Evolutionary conservation across 1,140 invertebrate genomes (phyloP).

Genomic region (Belonocnema kinseyi): DNA sequence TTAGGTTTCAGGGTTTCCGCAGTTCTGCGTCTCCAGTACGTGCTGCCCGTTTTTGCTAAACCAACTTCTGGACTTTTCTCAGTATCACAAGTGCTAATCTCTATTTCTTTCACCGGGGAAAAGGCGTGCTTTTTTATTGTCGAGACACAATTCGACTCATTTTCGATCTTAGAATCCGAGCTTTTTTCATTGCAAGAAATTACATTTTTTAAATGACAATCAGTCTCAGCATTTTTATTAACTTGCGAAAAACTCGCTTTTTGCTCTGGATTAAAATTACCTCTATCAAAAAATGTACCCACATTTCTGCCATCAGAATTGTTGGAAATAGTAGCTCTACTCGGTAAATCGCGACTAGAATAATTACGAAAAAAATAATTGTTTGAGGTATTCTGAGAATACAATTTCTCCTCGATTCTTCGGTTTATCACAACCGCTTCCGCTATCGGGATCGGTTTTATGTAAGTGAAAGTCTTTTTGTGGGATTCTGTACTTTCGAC

Average conservation of each 20-base stretch:
- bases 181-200: constrained; percentile 44
- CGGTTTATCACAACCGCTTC: constrained; percentile 69
- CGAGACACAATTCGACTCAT: constrained; percentile 54
- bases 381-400: constrained; percentile 56
- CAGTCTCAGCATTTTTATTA: constrained; percentile 36
- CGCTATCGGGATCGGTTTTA: constrained; percentile 66
- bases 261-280: constrained; percentile 32
- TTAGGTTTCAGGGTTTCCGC: constrained; percentile 52
- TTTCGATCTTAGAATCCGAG: constrained; percentile 33
- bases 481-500: constrained; percentile 51
- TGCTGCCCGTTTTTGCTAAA: constrained; percentile 33
- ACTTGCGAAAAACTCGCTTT: constrained; percentile 32
- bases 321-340: constrained; percentile 33
- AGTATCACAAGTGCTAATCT: neutral
- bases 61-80: constrained; percentile 7
- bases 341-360: constrained; percentile 45
- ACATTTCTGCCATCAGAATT: constrained; percentile 34
- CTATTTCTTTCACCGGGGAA: neutral
- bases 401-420: constrained; percentile 72
- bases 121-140: constrained; percentile 51
- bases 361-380: constrained; percentile 61
- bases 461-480: constrained; percentile 66
- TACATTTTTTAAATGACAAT: constrained; percentile 36
- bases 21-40: constrained; percentile 59
- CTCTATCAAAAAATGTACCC: neutral